Conservation (phyloP, 2,797 vertebrate genomes). For the Neosilurus hyrtlii region DNA sequence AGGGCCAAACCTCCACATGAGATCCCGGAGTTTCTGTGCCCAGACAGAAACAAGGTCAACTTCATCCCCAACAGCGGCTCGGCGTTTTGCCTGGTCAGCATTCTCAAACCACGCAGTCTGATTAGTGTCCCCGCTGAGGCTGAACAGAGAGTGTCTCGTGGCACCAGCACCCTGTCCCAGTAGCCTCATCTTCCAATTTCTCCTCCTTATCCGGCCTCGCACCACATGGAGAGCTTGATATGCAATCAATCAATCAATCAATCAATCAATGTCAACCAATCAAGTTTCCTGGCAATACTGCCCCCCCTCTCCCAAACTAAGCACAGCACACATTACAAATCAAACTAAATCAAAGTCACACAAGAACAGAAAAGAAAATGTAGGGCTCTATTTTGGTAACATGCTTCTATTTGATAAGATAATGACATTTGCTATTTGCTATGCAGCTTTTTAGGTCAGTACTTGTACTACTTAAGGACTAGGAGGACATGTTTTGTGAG, state of each 20-base stretch:
- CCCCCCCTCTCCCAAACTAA: constrained; percentile 11
- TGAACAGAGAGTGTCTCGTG: constrained; percentile 70
- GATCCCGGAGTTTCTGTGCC: constrained; percentile 84
- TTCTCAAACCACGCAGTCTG: constrained; percentile 75
- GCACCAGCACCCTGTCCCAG: constrained; percentile 69
- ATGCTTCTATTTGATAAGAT: constrained; percentile 42
- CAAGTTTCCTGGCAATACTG: constrained; percentile 24
- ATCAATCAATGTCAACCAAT: background rate
- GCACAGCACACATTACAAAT: constrained; percentile 22
- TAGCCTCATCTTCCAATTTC: constrained; percentile 44
- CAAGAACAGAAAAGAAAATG: constrained; percentile 15
- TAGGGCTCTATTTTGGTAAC: constrained; percentile 43
- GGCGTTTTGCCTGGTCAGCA: constrained; percentile 87
- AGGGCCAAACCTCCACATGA: constrained; percentile 81
- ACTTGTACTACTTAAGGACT: constrained; percentile 39
- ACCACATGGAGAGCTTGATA: constrained; percentile 69
- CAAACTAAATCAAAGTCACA: constrained; percentile 14
- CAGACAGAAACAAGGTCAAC: constrained; percentile 91
- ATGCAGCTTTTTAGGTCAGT: constrained; percentile 55
- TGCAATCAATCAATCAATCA: constrained; percentile 28
- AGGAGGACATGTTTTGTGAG: constrained; percentile 32
- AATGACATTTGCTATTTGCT: constrained; percentile 43
- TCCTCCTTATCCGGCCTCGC: constrained; percentile 61
- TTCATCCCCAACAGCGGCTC: constrained; percentile 89
- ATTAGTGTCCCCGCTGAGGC: constrained; percentile 62